Conservation (phyloP, 2,888 invertebrate species). For the Melanotus villosus region DNA sequence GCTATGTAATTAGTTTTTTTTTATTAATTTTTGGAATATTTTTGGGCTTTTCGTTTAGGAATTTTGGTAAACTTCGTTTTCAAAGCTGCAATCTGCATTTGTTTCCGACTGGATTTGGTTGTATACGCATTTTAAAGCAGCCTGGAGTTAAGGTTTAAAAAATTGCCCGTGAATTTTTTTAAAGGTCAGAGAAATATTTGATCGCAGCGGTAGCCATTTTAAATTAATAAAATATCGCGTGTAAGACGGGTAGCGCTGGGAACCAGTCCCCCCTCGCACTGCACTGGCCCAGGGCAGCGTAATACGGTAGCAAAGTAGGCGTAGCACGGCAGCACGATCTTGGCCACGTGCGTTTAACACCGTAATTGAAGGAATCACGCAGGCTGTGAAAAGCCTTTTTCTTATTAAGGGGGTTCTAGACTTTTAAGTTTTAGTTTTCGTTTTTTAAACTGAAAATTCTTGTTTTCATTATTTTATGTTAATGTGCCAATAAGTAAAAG, state of each 20-base stretch:
- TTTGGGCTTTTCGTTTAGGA: no score
- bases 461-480: no score
- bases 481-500: background rate
- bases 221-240: conserved; percentile 5
- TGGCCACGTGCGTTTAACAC: conserved; percentile 51
- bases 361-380: conserved; percentile 50
- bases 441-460: no score
- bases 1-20: background rate
- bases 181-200: background rate
- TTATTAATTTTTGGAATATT: no score
- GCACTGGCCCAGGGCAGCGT: conserved; percentile 49
- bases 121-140: background rate
- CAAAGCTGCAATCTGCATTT: no score
- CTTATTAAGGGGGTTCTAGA: background rate
- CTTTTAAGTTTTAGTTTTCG: no score
- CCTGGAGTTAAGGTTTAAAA: no score
- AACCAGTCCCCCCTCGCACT: conserved; percentile 23
- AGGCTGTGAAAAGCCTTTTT: conserved; percentile 18
- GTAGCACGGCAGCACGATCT: conserved; percentile 53
- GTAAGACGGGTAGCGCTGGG: conserved; percentile 17
- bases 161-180: background rate
- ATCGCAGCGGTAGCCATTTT: conserved; percentile 2
- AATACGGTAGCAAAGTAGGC: conserved; percentile 56
- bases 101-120: no score
- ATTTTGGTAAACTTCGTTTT: no score